phyloP scores from a whole-genome alignment of 2,888 invertebrate genomes.

The Drosophila flavopinicola region DNA sequence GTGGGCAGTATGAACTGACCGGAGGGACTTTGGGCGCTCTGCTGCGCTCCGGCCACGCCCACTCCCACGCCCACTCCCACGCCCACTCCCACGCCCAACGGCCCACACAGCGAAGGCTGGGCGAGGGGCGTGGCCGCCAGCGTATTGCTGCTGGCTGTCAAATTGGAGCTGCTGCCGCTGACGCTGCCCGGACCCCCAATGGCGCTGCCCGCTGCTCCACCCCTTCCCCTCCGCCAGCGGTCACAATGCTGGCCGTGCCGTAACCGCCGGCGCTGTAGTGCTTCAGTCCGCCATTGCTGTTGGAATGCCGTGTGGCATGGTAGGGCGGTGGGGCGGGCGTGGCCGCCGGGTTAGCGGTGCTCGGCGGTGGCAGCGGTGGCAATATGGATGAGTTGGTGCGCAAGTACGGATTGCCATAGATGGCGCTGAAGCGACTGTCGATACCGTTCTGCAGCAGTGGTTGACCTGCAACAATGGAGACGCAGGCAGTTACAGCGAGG shows the following conservation, averaged over 20 bases:
- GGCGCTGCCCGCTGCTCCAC: conserved; percentile 72
- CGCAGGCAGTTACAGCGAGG: no score
- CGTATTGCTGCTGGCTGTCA: conserved; percentile 83
- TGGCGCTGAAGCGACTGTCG: conserved; percentile 90
- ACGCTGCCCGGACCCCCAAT: conserved; percentile 84
- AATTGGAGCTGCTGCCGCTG: conserved; percentile 87
- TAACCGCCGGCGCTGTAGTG: conserved; percentile 57
- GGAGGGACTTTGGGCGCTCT: conserved; percentile 86
- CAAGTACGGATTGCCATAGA: conserved; percentile 95
- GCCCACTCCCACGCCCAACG: conserved; percentile 70
- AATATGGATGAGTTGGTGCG: conserved; percentile 87
- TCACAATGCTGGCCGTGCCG: conserved; percentile 27
- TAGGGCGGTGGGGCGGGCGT: conserved; percentile 93
- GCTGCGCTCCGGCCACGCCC: conserved; percentile 85
- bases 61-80: conserved; percentile 76
- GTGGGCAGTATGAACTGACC: conserved; percentile 84
- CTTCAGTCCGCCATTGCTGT: conserved; percentile 76
- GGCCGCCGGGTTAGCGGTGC: conserved; percentile 90
- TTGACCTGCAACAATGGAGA: conserved; percentile 74
- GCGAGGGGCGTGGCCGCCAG: conserved; percentile 81
- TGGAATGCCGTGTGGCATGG: conserved; percentile 84
- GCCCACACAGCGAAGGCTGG: conserved; percentile 86
- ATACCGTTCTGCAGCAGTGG: conserved; percentile 84
- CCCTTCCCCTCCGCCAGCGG: conserved; percentile 1
- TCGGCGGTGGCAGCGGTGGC: conserved; percentile 86